Evolutionary conservation across 2,797 vertebrate species (phyloP).

Genomic region (Macropodus opercularis): DNA sequence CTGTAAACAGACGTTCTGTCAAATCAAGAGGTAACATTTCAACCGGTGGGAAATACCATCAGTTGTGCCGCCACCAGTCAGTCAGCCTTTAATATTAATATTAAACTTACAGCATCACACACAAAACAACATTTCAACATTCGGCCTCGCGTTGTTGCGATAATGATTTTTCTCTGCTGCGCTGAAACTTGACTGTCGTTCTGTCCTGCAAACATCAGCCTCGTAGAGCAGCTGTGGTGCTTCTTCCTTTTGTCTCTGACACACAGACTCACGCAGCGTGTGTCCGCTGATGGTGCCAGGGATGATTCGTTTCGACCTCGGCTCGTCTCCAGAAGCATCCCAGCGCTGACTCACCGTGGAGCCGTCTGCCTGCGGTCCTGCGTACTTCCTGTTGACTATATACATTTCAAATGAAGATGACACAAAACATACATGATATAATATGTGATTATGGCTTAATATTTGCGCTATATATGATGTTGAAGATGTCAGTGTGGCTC

Average conservation of each 20-base stretch:
- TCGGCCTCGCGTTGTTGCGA: too few species aligned
- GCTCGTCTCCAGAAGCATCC: conserved; percentile 16
- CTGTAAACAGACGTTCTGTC: not conserved
- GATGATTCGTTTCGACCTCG: too few species aligned
- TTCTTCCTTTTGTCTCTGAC: not conserved
- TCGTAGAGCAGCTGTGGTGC: not conserved
- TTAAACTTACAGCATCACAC: too few species aligned
- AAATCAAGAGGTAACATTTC: too few species aligned
- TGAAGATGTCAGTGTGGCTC: not conserved
- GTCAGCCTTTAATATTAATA: too few species aligned
- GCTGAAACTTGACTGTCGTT: too few species aligned
- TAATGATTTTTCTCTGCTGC: too few species aligned
- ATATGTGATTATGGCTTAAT: conserved; percentile 10
- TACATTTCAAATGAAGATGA: conserved; percentile 11
- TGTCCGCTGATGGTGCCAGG: not conserved
- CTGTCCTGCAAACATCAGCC: too few species aligned
- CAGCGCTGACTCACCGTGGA: conserved; percentile 32
- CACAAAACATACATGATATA: conserved; percentile 17
- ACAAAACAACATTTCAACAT: too few species aligned
- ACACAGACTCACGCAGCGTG: not conserved
- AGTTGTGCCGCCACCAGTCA: too few species aligned
- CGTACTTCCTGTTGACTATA: conserved; percentile 30
- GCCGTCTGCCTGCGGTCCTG: conserved; percentile 4
- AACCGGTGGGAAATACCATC: too few species aligned
- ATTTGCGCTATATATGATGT: conserved; percentile 16